These are phyloP conservation scores for Melanotaenia duboulayi DNA, from an alignment of 2,113 vertebrate genomes.

Conservation along the genomic window DNA sequence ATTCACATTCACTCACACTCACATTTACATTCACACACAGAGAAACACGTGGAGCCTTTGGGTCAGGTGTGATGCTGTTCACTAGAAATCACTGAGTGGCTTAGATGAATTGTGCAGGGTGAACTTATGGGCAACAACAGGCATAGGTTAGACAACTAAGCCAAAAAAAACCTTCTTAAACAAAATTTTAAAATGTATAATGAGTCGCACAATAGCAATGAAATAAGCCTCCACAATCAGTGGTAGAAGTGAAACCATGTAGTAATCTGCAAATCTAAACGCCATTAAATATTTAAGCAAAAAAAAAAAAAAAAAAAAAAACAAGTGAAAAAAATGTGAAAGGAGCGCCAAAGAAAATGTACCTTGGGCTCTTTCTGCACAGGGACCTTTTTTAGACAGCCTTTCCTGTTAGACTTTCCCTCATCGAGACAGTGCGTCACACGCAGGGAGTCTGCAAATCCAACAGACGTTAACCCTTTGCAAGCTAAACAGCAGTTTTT, in stretches of 20 bases:
- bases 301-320: slow-evolving; percentile 85
- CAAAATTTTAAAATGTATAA: slow-evolving; percentile 32
- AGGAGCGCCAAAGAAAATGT: slow-evolving; percentile 83
- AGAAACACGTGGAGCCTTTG: slow-evolving; percentile 45
- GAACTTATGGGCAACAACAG: slow-evolving; percentile 47
- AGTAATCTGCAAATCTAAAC: slow-evolving; percentile 77
- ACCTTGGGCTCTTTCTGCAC: slow-evolving; percentile 76
- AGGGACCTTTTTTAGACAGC: slow-evolving; percentile 83
- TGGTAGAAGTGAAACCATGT: slow-evolving; percentile 72
- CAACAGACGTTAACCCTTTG: slow-evolving; percentile 77
- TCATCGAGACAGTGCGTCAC: slow-evolving; percentile 85
- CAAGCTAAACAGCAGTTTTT: slow-evolving; percentile 52
- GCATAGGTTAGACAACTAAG: slow-evolving; percentile 32
- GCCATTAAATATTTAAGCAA: slow-evolving; percentile 78
- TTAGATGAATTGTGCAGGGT: slow-evolving; percentile 39
- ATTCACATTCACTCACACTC: slow-evolving; percentile 62
- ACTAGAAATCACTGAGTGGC: slow-evolving; percentile 52
- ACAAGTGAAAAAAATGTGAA: slow-evolving; percentile 82
- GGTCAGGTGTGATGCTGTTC: slow-evolving; percentile 71
- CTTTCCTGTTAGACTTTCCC: slow-evolving; percentile 83
- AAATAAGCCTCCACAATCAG: slow-evolving; percentile 64
- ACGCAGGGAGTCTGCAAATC: slow-evolving; percentile 69
- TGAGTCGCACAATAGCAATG: slow-evolving; percentile 58
- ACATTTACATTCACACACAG: slow-evolving; percentile 33
- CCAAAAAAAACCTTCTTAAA: slow-evolving; percentile 49